These are phyloP conservation scores for Synergus japonicus DNA, from an alignment of 2,888 invertebrate genomes.

Conservation along the genomic window DNA sequence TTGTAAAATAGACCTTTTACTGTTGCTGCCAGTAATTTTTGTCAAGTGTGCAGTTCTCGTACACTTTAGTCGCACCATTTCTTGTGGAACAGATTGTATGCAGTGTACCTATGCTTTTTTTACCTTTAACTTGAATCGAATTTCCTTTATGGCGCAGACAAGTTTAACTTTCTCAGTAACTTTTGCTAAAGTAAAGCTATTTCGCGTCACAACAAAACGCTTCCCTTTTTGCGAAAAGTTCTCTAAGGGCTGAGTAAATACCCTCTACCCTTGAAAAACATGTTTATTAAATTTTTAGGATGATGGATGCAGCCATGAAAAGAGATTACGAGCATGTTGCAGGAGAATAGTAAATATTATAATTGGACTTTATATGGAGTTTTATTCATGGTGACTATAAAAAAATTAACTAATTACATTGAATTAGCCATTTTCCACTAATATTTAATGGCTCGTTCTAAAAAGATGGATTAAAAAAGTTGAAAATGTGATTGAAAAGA, in stretches of 20 bases:
- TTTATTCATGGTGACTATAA: too few species aligned
- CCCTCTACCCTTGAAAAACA: conserved; percentile 28
- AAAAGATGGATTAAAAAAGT: too few species aligned
- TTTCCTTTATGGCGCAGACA: conserved; percentile 56
- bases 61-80: too few species aligned
- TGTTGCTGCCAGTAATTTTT: too few species aligned
- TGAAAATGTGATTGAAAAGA: too few species aligned
- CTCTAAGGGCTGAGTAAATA: conserved; percentile 12
- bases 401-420: too few species aligned
- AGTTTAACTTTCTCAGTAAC: conserved; percentile 61
- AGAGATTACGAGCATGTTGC: neutral
- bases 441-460: too few species aligned
- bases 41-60: too few species aligned
- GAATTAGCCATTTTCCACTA: too few species aligned
- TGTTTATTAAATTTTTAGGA: conserved; percentile 29
- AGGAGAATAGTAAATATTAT: neutral
- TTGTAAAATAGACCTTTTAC: too few species aligned
- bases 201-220: conserved; percentile 54
- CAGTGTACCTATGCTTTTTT: neutral
- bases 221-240: conserved; percentile 22
- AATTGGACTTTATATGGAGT: too few species aligned
- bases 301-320: conserved; percentile 12
- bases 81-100: neutral
- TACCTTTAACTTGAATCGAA: conserved; percentile 54
- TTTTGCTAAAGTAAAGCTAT: conserved; percentile 57